Evolutionary conservation across 2,113 vertebrate genomes (phyloP), one percentile per base, ranked within the genome.

Genomic region (Heterotilapia buettikoferi): DNA sequence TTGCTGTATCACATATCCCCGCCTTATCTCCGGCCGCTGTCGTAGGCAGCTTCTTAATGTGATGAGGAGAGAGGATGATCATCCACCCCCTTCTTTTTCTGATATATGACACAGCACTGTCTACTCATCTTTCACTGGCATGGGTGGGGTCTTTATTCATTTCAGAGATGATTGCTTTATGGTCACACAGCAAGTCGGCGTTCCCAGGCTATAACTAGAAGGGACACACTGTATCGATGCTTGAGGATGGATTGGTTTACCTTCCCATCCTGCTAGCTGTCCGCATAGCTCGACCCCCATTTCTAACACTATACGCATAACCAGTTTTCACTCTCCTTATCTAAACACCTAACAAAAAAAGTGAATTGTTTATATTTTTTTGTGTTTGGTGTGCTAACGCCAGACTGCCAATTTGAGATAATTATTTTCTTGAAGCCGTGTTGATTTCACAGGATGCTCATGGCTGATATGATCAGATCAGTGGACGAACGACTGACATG

Each of bases 91-190:
- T 18, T n/a, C 19, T 83, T 85, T 21, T 50, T 84, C 84, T 91
- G 92, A 93, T 36, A 90, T 61, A 88, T 26, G 87, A 94, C 92
- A 90, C 91, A 36, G 19, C 61, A 45, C 71, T 54, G 5, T 73
- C 85, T 59, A 24, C 29, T 57, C 93, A 56, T 92, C 94, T 95
- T 96, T 96, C 95, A 92, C 68, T 84, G 78, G 50, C 71, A 80
- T 92, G 93, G 93, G 92, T 87, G 89, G 89, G 94, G 88, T 90
- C 88, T 92, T 95, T 88, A 92, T 95, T 93, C 92, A 86, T 92
- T 92, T 94, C 78, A 43, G 86, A 90, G 87, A 92, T 89, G 88
- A 95, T 93, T 94, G 83, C 92, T 94, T 94, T 92, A 93, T 92
- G 80, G 84, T 80, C 38, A 50, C 50, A 14, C 79, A 53, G 79